phyloP scores from a whole-genome alignment of 2,797 vertebrate species.

The Hozukius guyotensis region DNA sequence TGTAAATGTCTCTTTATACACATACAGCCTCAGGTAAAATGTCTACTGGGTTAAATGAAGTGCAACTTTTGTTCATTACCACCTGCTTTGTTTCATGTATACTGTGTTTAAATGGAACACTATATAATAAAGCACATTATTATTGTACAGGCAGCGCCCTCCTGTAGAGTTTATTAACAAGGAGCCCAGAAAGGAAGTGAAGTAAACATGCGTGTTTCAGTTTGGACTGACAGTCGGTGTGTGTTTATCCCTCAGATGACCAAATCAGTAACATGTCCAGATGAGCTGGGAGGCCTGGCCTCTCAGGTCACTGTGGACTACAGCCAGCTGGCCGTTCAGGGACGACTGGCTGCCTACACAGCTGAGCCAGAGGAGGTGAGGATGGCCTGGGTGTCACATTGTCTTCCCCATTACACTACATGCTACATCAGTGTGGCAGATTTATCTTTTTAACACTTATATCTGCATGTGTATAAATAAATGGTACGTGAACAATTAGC shows the following conservation, averaged over 20 bases:
- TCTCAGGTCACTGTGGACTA: conserved; percentile 98
- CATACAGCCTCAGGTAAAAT: neutral
- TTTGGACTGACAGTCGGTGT: neutral
- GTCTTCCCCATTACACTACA: neutral
- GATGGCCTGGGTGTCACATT: neutral
- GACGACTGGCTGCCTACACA: conserved; percentile 93
- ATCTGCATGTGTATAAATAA: neutral
- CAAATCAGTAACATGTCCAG: conserved; percentile 97
- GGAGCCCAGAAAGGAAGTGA: neutral
- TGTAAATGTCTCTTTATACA: neutral
- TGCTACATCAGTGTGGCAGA: neutral
- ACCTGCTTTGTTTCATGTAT: neutral
- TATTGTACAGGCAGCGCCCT: neutral
- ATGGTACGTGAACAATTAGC: neutral
- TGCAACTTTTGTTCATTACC: neutral
- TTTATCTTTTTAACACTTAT: neutral
- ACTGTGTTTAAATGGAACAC: neutral
- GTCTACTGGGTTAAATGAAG: neutral
- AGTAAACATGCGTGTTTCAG: neutral
- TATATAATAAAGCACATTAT: neutral
- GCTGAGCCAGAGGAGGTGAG: conserved; percentile 96
- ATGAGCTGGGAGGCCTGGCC: conserved; percentile 94
- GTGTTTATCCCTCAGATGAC: conserved; percentile 88
- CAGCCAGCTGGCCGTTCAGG: conserved; percentile 94
- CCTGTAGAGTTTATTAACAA: neutral